Conservation (phyloP, 2,113 vertebrate species). For the Epinephelus fuscoguttatus region DNA sequence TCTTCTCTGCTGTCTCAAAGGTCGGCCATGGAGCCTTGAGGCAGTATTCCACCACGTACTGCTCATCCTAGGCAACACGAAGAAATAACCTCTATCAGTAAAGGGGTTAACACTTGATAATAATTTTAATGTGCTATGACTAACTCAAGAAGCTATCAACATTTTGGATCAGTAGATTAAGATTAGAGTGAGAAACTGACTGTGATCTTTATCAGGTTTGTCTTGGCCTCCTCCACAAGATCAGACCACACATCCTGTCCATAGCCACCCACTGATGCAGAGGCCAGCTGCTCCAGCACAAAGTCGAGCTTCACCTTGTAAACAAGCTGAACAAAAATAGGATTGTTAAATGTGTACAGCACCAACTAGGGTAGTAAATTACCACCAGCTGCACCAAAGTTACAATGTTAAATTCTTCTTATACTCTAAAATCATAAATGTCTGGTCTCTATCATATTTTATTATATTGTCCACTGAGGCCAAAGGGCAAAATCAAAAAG, state of each 20-base stretch:
- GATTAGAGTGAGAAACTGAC: constrained; percentile 71
- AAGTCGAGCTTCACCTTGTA: constrained; percentile 95
- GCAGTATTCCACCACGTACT: constrained; percentile 95
- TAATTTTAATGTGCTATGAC: background rate
- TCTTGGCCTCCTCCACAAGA: constrained; percentile 91
- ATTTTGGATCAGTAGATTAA: background rate
- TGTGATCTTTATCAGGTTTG: constrained; percentile 92
- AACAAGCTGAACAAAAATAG: constrained; percentile 87
- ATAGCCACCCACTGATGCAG: constrained; percentile 82
- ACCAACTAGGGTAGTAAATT: background rate
- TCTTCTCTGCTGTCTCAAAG: constrained; percentile 92
- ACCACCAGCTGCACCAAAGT: background rate
- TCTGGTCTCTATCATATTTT: background rate
- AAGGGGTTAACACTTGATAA: background rate
- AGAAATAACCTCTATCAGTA: background rate
- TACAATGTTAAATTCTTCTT: background rate
- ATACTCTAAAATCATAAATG: background rate
- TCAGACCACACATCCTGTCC: constrained; percentile 83
- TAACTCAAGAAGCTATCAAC: background rate
- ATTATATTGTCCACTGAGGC: background rate
- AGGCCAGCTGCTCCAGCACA: constrained; percentile 91
- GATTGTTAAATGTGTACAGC: background rate
- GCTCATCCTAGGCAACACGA: constrained; percentile 86
- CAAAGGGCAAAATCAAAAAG: background rate
- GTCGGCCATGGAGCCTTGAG: constrained; percentile 93